A percentile compares a stretch with the other conserved stretches of the same genome.
Conservation (phyloP, 2,888 invertebrate genomes). For the Resseliella maxima region DNA sequence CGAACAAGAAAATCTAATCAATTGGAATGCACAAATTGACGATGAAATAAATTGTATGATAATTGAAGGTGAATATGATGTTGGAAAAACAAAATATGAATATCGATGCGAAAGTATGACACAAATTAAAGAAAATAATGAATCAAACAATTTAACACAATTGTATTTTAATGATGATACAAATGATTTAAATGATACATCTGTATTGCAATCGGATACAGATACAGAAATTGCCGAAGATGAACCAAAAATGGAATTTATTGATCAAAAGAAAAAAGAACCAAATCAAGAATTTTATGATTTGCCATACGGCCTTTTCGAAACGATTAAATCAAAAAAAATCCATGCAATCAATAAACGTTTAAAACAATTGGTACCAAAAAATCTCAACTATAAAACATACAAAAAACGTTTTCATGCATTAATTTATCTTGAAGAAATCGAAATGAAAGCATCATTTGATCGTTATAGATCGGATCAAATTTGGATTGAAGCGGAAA, state of each 20-base stretch:
- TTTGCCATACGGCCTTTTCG: neutral
- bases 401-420: slow-evolving; percentile 1
- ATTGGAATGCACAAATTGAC: neutral
- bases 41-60: neutral
- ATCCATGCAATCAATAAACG: neutral
- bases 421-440: neutral
- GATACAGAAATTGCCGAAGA: neutral
- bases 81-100: neutral
- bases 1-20: neutral
- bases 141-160: neutral
- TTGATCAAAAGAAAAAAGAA: neutral
- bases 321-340: neutral
- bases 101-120: neutral
- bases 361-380: neutral
- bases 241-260: neutral
- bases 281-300: neutral
- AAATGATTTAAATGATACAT: neutral
- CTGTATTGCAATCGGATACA: neutral
- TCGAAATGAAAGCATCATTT: slow-evolving; percentile 8
- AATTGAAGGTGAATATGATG: slow-evolving; percentile 5
- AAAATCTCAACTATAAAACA: neutral
- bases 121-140: neutral
- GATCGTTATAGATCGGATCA: neutral
- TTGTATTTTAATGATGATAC: neutral
- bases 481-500: slow-evolving; percentile 17